Base-by-base conservation (phyloP, 1,140 invertebrate species). In the Scaptomyza montana region DNA sequence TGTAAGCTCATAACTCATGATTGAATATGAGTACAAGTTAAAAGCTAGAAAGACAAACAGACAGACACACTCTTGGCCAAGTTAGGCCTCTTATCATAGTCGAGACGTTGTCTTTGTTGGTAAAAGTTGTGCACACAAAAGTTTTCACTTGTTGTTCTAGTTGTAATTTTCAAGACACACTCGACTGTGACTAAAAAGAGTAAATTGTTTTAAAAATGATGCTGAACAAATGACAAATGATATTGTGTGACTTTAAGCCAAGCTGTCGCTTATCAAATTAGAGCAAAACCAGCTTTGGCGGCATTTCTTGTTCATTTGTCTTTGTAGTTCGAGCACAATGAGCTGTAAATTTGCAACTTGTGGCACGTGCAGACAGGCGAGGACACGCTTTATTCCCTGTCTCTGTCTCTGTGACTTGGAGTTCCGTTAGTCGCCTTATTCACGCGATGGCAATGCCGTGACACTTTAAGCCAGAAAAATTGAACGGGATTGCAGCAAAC, bases 101-200 rank as follows among this genome's bases (percentile, higher is more conserved):
- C 1, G 33, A 9, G n/a, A 9, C 55, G 50, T 33, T 47, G 39
- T 33, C 50, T 13, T 33, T 49, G 49, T 69, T 59, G 47, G 54
- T 16, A 55, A 61, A 49, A 61, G 39, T 43, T 43, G 39, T 43
- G 39, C 12, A 5, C 39, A n/a, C 33, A 36, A 71, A 71, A 64
- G 82, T 78, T 87, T 87, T 78, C 84, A 71, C 82, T 86, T 85
- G 80, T 80, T 84, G 81, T 80, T 84, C 81, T 80, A 71, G 72
- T 74, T 77, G 33, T 36, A 57, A 62, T 64, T 74, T 59, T 53
- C 41, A 56, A 57, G 46, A 57, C 56, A 33, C 74, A 75, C 62
- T 80, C 59, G 50, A 66, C 62, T 81, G 79, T 72, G 63, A 64
- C 79, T 82, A 72, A 78, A 66, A 64, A 50, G 67, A 65, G 71